Conservation (phyloP, 2,113 vertebrate genomes). For the Rhizomys pruinosus region DNA sequence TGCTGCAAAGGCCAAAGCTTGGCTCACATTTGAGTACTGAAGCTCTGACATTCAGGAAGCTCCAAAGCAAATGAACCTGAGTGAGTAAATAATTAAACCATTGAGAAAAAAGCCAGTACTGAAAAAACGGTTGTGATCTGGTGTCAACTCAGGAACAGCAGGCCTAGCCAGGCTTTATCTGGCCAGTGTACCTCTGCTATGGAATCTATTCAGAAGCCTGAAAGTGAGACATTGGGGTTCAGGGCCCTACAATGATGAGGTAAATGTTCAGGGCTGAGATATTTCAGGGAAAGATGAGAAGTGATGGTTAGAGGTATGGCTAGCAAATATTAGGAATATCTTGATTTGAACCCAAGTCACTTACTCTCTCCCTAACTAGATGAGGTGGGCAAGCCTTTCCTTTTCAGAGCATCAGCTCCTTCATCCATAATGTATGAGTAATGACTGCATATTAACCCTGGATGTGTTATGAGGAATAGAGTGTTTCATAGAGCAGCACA, state of each 20-base stretch:
- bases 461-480: background rate
- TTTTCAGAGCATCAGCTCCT: background rate
- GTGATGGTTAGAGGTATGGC: background rate
- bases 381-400: background rate
- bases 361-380: background rate
- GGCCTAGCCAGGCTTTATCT: constrained; percentile 26
- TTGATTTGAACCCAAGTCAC: background rate
- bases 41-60: constrained; percentile 82
- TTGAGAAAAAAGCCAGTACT: constrained; percentile 45
- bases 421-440: background rate
- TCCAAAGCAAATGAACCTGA: constrained; percentile 81
- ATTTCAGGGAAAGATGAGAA: background rate
- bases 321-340: background rate
- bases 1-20: constrained; percentile 76
- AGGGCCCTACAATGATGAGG: background rate
- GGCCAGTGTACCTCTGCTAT: background rate
- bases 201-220: background rate
- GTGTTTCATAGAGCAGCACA: background rate
- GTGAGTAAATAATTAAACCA: constrained; percentile 80
- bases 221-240: background rate
- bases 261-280: background rate
- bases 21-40: constrained; percentile 71
- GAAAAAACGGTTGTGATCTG: constrained; percentile 70
- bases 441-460: background rate
- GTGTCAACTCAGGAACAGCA: constrained; percentile 65